Base-by-base conservation (phyloP, 1,140 invertebrate species). In the Mizuhopecten yessoensis region DNA sequence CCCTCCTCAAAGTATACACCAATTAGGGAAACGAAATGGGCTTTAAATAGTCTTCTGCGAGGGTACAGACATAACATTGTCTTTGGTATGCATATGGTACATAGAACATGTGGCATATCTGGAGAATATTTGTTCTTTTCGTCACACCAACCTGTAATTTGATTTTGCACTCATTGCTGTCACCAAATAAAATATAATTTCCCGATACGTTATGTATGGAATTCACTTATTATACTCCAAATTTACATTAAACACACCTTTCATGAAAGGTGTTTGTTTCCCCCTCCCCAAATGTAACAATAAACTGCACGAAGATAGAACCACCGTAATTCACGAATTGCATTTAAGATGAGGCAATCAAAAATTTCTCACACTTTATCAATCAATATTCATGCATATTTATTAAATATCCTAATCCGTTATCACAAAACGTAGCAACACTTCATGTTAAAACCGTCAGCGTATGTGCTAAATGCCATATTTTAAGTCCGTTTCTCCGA, bases 371-470 rank as follows among this genome's bases (percentile, higher is more conserved):
- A 75, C 57, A 75, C 57, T 29, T 75, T 29, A 75, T 75, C 5
- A 75, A 75, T 75, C 57, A 75, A 75, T 75, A 75, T 75, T 29
- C 23, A 75, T 75, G 57, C 57, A 75, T 75, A 75, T 75, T 75
- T 75, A 75, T 75, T 11, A 75, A 75, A 75, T 29, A 75, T 75
- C 57, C 20, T 75, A 75, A 75, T 75, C 57, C n/a, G 23, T 75
- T 29, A 75, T 29, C 57, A 75, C 57, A n/a, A 9, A 29, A 75
- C 29, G 57, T 75, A 29, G 57, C 57, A 75, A 5, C 57, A 75
- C 29, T 23, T 75, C 57, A n/a, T n/a, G 57, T 29, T 75, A 0
- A 75, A 75, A 0, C 29, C 57, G 57, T 75, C 57, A 75, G 57
- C 29, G 57, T 75, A 29, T 75, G 57, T 29, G 29, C 42, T 75